Percentiles rank a stretch among this genome's conserved stretches.
phyloP scores from a whole-genome alignment of 2,797 vertebrate genomes.

The Microtus obscurus region DNA sequence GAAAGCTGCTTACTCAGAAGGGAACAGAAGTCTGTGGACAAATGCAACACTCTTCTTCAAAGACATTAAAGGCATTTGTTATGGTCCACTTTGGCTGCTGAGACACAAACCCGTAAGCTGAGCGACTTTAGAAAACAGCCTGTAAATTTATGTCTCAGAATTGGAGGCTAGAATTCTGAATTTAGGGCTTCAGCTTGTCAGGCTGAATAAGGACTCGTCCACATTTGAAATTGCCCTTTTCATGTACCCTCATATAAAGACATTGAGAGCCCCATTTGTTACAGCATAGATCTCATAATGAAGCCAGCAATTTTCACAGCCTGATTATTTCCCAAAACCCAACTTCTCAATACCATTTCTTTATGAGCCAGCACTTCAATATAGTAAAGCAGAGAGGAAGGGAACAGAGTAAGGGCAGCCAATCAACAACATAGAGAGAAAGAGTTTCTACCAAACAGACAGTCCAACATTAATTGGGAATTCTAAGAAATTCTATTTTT shows the following conservation, averaged over 20 bases:
- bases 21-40: not conserved
- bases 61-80: not conserved
- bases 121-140: not conserved
- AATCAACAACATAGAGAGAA: conserved; percentile 19
- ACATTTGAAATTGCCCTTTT: not conserved
- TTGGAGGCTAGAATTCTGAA: not conserved
- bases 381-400: not conserved
- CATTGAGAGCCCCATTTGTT: not conserved
- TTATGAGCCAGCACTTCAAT: not conserved
- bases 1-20: conserved; percentile 20
- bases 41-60: conserved; percentile 23
- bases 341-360: not conserved
- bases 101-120: not conserved
- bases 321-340: not conserved
- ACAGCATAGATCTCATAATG: not conserved
- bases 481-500: not conserved
- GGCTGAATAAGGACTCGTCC: not conserved
- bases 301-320: not conserved
- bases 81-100: not conserved
- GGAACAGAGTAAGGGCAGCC: not conserved
- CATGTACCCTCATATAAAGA: not conserved
- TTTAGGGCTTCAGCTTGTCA: not conserved
- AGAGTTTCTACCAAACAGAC: not conserved
- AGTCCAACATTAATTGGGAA: not conserved
- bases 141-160: not conserved